phyloP scores from a whole-genome alignment of 2,113 vertebrate genomes.

The Nothocercus nigrocapillus region DNA sequence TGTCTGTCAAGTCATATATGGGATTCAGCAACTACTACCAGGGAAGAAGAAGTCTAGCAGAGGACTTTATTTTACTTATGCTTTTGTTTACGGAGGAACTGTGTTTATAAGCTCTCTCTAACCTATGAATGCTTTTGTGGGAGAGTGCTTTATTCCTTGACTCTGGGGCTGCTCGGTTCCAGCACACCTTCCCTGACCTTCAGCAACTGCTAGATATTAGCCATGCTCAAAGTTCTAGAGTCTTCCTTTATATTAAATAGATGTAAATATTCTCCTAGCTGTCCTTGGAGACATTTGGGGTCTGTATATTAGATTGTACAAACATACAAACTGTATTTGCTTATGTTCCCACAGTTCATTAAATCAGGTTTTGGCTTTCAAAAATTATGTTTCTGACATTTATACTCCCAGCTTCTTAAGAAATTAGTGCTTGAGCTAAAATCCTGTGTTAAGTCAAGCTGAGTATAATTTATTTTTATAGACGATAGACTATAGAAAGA shows the following conservation, averaged over 20 bases:
- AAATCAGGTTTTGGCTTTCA: background rate
- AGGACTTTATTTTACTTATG: background rate
- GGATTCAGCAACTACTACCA: background rate
- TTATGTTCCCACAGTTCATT: background rate
- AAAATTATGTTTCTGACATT: background rate
- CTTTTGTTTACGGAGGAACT: background rate
- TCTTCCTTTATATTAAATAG: background rate
- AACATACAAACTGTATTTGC: background rate
- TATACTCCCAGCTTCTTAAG: background rate
- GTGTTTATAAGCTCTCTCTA: background rate
- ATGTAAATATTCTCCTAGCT: background rate
- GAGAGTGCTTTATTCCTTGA: background rate
- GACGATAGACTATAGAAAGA: background rate
- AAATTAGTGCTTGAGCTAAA: background rate
- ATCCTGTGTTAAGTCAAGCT: background rate
- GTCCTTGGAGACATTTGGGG: background rate
- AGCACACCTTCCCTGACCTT: background rate
- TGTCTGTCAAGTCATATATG: background rate
- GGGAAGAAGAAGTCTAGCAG: background rate
- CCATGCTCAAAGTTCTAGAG: background rate
- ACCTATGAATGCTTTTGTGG: background rate
- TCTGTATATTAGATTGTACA: background rate
- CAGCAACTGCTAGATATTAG: background rate
- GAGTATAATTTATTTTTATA: background rate
- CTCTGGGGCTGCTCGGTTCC: background rate